Percentiles rank a stretch among this genome's conserved stretches.
Conservation (phyloP, 2,113 vertebrate species). For the Sardina pilchardus region DNA sequence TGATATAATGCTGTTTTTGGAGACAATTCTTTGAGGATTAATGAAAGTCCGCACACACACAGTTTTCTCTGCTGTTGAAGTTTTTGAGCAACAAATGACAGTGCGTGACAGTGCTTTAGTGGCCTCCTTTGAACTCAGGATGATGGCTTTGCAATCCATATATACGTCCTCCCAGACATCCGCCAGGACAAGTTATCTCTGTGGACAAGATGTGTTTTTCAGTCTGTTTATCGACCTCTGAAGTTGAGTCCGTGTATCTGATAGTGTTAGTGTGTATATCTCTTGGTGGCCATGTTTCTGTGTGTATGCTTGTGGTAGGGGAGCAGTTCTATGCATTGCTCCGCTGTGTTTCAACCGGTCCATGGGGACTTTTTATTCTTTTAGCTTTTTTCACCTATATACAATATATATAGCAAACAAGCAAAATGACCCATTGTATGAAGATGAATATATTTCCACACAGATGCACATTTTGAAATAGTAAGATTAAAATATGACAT, state of each 20-base stretch:
- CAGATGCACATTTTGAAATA: not conserved
- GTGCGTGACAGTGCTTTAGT: not conserved
- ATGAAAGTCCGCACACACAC: too few species aligned
- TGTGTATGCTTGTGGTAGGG: not conserved
- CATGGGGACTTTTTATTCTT: too few species aligned
- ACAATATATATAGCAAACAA: not conserved
- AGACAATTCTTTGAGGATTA: too few species aligned
- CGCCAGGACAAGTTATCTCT: not conserved
- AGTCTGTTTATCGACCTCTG: not conserved
- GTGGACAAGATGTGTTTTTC: not conserved
- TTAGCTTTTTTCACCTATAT: not conserved
- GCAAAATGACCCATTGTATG: too few species aligned
- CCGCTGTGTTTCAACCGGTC: too few species aligned
- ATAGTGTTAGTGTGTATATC: too few species aligned
- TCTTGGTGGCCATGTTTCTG: too few species aligned
- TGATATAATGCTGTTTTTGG: too few species aligned
- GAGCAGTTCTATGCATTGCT: not conserved
- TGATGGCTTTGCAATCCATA: not conserved
- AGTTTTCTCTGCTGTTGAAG: not conserved
- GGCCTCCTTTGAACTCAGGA: not conserved
- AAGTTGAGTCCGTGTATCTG: not conserved
- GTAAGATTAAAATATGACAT: not conserved
- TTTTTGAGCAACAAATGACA: not conserved
- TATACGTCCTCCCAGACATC: not conserved
- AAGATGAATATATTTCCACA: too few species aligned